Evolutionary conservation across 2,888 invertebrate genomes (phyloP), one percentile per base, ranked within the genome.

Genomic region (Mellilla xanthometata): DNA sequence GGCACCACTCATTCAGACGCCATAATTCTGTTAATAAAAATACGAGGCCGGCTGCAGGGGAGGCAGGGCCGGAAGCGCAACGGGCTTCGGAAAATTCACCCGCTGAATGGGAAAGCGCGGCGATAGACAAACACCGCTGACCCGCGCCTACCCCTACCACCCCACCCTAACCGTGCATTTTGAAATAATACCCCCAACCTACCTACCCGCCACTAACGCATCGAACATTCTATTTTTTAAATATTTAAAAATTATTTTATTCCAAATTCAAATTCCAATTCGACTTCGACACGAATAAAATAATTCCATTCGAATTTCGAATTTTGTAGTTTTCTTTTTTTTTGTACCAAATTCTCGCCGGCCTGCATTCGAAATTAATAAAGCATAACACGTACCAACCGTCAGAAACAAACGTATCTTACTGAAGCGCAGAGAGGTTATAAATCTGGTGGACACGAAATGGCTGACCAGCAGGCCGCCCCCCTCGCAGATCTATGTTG

Each of bases 381-480:
- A 55, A 53, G 58, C 53, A 49, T 52, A 55, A 57, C 52, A 49
- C 48, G 49, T 57, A 54, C 57, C 54, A 52, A 56, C 62, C 61
- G 77, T 78, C 79, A 78, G 59, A 66, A 58, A 69, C 79, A 79
- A 71, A 62, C 69, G 77, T 76, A 81, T 86, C 87, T 86, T 84
- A 77, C 72, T 78, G 59, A 72, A 76, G 77, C 75, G 75, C 62
- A 76, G 81, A 79, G 78, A 81, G 84, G 82, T 80, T 83, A 87
- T 89, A 88, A 89, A 89, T 89, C 88, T 85, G 79, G 80, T 72
- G 81, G 83, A 85, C 87, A 83, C 84, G 86, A 76, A 87, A 88
- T 86, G 87, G 86, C 88, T 87, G 88, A 85, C 87, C 87, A 81
- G 72, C 12, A 26, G 41, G 66, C 56, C 71, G 22, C 66, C 79